A percentile compares a stretch with the other conserved stretches of the same genome.
Conservation (phyloP, 1,140 invertebrate species). For the Geopemphigus sp. region DNA sequence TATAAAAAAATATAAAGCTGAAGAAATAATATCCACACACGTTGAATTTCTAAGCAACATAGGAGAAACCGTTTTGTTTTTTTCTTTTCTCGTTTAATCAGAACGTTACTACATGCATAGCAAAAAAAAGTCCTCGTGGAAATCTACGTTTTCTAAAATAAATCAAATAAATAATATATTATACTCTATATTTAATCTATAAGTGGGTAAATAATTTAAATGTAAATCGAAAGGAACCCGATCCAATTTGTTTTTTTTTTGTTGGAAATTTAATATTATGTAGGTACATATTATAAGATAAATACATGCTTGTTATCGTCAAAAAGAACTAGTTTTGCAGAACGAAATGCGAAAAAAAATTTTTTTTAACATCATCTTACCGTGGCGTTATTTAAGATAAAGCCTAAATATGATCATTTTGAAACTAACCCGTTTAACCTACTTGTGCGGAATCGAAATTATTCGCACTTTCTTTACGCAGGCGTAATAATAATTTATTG, state of each 20-base stretch:
- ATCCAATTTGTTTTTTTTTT: too few species aligned
- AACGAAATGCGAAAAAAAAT: not conserved
- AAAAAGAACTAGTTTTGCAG: not conserved
- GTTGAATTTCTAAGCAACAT: not conserved
- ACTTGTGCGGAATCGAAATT: not conserved
- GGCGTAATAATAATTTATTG: not conserved
- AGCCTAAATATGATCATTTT: not conserved
- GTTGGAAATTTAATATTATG: too few species aligned
- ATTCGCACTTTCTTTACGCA: not conserved
- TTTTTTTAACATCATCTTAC: not conserved
- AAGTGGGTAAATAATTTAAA: not conserved
- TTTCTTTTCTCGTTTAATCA: not conserved
- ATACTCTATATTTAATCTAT: not conserved
- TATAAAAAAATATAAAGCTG: too few species aligned
- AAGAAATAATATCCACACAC: too few species aligned
- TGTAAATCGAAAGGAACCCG: not conserved
- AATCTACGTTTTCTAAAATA: not conserved
- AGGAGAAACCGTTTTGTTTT: not conserved
- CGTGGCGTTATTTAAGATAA: not conserved
- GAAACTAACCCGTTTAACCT: not conserved
- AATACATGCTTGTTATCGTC: not conserved
- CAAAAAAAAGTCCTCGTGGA: not conserved
- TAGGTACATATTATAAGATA: not conserved
- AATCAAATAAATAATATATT: conserved; percentile 1
- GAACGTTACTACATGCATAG: not conserved